Conservation (phyloP, 2,797 vertebrate species). For the Gymnothorax reevesii region DNA sequence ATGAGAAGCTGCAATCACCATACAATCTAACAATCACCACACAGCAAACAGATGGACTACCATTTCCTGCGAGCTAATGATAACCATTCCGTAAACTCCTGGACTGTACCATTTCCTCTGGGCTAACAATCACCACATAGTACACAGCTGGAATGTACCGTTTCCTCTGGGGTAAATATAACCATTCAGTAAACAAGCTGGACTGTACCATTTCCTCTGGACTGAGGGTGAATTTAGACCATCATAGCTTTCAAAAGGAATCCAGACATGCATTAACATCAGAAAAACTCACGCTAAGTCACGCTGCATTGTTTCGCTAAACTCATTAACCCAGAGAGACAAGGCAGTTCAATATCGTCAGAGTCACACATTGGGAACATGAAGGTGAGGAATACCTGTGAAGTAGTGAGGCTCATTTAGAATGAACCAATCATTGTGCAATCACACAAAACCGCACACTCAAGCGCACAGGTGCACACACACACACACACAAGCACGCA, state of each 20-base stretch:
- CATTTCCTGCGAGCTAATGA: background rate
- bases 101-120: no score
- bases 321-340: background rate
- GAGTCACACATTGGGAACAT: background rate
- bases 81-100: no score
- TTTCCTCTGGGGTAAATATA: no score
- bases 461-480: background rate
- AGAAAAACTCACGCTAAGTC: background rate
- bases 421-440: background rate
- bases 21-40: conserved; percentile 25
- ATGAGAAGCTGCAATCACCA: conserved; percentile 48
- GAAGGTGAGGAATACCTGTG: background rate
- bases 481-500: background rate
- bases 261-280: background rate
- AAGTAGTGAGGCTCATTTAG: background rate
- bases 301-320: background rate
- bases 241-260: background rate
- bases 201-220: background rate
- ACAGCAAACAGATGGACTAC: conserved; percentile 9
- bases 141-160: no score
- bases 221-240: background rate
- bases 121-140: no score
- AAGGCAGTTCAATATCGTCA: background rate
- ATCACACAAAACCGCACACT: background rate
- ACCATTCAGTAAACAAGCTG: no score